Evolutionary conservation across 2,797 vertebrate species (phyloP), one percentile per base, ranked within the genome.

Genomic region (Lophotriccus pileatus): DNA sequence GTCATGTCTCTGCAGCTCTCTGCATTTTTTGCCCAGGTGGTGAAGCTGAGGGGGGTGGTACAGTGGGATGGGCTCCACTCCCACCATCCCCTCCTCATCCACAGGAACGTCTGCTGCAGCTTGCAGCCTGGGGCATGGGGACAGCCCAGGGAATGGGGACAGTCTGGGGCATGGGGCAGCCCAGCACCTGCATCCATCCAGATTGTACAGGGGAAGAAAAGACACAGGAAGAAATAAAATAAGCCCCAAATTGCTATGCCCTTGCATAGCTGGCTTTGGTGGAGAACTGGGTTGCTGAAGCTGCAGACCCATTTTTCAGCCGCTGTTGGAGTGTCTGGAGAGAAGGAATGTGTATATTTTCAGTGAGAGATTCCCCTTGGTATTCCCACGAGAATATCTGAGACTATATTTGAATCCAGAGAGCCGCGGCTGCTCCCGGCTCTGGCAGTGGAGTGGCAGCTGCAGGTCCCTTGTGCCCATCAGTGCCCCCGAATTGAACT

Each of bases 1-100:
- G 62, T 86, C 95, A 6, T 88, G 90, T 93, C 93, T 89, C 91
- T 81, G 73, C 94, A 90, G 89, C 89, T 88, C 91, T 58, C 82
- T 15, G 41, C 27, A 75, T 86, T 76, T 74, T 94, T 88, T 74
- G 76, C 73, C 85, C 76, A 90, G 93, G 93, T 91, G 89, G 91
- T 46, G 89, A 73, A 63, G 66, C 39, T 1, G 60, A 84, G 68
- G 32, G 56, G 67, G 92, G 63, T 63, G 90, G 77, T 59, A 13
- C 25, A 1, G 80, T 53, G 64, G 84, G 84, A 70, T 37, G 82
- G 77, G 68, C 60, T 53, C 53, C 50, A 11, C 47, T 84, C 84
- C 92, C 74, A 37, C 69, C 12, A 1, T 4, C 83, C 67, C 15
- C 4, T 90, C 74, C 70, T 75, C 0, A 1, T 79, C 90, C 10